Percentiles rank a stretch among this genome's conserved stretches.
phyloP scores from a whole-genome alignment of 2,797 vertebrate genomes.

The Pipistrellus kuhlii region DNA sequence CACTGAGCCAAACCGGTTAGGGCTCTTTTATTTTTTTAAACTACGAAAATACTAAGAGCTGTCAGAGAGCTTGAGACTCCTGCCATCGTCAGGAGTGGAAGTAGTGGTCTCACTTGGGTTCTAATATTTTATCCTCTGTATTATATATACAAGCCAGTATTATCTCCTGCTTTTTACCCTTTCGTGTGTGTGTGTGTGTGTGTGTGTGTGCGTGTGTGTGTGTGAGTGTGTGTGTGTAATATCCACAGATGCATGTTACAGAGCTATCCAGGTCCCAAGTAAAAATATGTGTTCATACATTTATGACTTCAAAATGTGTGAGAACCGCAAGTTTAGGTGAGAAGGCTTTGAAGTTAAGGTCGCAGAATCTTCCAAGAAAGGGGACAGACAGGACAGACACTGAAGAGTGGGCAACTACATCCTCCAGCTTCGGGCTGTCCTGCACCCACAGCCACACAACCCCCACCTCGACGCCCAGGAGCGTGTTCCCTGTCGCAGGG shows the following conservation, averaged over 20 bases:
- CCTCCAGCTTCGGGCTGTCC: not conserved
- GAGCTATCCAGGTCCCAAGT: not conserved
- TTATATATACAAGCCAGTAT: not conserved
- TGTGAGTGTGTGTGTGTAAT: not conserved
- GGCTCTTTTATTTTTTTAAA: not conserved
- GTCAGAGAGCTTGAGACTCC: not conserved
- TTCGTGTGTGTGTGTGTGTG: not conserved
- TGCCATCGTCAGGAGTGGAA: no score
- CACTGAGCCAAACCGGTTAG: no score
- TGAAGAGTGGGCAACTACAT: not conserved
- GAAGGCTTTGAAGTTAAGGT: not conserved
- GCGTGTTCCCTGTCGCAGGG: fast-evolving
- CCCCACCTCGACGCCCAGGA: not conserved
- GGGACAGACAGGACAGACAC: not conserved
- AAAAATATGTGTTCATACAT: not conserved
- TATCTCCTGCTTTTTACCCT: not conserved
- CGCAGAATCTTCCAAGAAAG: not conserved
- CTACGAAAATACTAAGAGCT: not conserved
- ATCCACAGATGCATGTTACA: not conserved
- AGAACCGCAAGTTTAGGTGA: constrained; percentile 12
- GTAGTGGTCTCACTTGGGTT: no score
- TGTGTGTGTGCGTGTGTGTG: no score
- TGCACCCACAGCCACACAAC: not conserved
- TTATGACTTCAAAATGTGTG: not conserved
- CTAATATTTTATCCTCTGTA: not conserved